Evolutionary conservation across 2,113 vertebrate species (phyloP), one percentile per base, ranked within the genome.

Genomic region (Sprattus sprattus): DNA sequence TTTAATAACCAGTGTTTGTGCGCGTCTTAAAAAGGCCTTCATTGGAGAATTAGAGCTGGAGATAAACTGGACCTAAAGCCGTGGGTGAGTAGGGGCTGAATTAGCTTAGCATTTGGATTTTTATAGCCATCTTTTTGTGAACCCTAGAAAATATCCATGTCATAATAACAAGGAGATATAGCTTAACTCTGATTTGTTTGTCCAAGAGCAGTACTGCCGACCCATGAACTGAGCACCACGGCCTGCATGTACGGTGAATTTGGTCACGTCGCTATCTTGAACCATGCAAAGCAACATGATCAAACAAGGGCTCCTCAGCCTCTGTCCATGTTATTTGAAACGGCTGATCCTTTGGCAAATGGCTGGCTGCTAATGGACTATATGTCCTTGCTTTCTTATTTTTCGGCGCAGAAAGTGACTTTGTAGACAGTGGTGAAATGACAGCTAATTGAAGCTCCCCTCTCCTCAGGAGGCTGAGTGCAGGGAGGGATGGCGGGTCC

Each of bases 401-500:
- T 71, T 71, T 32, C 2, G 94, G 95, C 90, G 84, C 89, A 67
- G 89, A 71, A 87, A 91, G 93, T 85, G 92, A 92, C 91, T 94
- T 92, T 89, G 90, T 85, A 60, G 89, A 88, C 93, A 91, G 92
- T 92, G 87, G 91, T 91, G 89, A 91, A 92, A 93, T 90, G 93
- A 90, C 83, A 87, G 90, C 92, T 94, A 95, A 95, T 94, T 94
- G 93, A 91, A 86, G 83, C 89, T 81, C 88, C 80, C 89, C 91
- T 92, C 91, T 91, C 90, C 85, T 91, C 54, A 52, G 25, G 85
- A 86, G 92, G 92, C 91, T 93, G 94, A 95, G 94, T 89, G 95
- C 93, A 95, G 95, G 93, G 94, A 94, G 94, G 95, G 94, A 93
- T 96, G 93, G 91, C 95, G 92, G 94, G 94, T 96, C 94, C 92